These are phyloP conservation scores for Drosophila phalerata DNA, from an alignment of 2,888 invertebrate genomes.

Conservation along the genomic window DNA sequence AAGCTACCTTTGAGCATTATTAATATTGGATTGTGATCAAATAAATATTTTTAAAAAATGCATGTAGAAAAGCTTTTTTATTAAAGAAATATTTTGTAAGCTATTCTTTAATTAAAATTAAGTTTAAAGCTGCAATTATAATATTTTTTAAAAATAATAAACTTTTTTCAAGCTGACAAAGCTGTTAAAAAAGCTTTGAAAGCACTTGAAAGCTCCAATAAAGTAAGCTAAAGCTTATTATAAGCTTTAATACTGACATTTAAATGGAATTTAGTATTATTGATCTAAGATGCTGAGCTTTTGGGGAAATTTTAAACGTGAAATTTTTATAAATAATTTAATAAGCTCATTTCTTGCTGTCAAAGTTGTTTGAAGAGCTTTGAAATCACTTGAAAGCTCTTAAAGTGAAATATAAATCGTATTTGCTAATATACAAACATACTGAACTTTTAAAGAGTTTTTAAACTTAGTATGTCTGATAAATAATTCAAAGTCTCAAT, in stretches of 20 bases:
- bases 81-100: background rate
- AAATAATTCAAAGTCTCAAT: background rate
- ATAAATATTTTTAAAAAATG: too few species aligned
- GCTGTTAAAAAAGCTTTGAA: background rate
- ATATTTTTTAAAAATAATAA: background rate
- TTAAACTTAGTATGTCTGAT: background rate
- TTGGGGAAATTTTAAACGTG: too few species aligned
- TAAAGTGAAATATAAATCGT: background rate
- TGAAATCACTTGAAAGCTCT: background rate
- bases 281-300: too few species aligned
- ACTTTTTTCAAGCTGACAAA: background rate
- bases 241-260: too few species aligned
- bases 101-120: too few species aligned
- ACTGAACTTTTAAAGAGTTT: background rate
- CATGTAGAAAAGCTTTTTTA: background rate
- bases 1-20: background rate
- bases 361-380: background rate
- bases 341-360: too few species aligned
- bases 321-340: background rate
- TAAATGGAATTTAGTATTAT: too few species aligned
- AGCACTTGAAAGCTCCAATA: conserved; percentile 1
- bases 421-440: background rate
- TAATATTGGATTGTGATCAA: too few species aligned
- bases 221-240: too few species aligned
- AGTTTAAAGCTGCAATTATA: too few species aligned